A percentile compares a stretch with the other conserved stretches of the same genome.
Conservation (phyloP, 2,797 vertebrate genomes). For the Lepilemur septentrionalis region DNA sequence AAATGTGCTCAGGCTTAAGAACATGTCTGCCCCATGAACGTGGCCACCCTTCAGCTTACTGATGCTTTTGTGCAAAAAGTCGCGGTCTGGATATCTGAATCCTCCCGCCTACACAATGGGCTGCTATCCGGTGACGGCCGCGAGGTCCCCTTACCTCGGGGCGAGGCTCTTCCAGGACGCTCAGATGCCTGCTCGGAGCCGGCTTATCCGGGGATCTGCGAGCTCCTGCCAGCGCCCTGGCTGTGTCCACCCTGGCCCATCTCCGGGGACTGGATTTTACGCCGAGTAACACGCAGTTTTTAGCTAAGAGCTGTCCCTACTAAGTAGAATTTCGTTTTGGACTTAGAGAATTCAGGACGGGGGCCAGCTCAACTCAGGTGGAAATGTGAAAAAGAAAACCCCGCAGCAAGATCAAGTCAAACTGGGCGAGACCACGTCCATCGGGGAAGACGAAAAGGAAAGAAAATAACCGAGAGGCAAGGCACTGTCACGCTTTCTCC, state of each 20-base stretch:
- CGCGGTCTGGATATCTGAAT: slow-evolving; percentile 85
- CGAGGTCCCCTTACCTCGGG: slow-evolving; percentile 82
- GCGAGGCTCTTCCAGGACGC: slow-evolving; percentile 72
- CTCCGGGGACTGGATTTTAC: background rate
- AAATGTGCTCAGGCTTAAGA: background rate
- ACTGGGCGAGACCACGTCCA: background rate
- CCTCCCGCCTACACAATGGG: slow-evolving; percentile 78
- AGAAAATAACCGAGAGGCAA: background rate
- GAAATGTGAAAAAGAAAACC: background rate
- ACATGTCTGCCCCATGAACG: fast-evolving
- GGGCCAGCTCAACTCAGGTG: slow-evolving; percentile 79
- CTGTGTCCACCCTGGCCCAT: background rate
- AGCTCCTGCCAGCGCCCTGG: background rate
- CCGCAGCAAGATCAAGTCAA: background rate
- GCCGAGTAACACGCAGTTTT: fast-evolving
- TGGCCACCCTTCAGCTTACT: background rate
- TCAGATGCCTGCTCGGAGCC: background rate
- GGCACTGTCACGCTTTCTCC: fast-evolving
- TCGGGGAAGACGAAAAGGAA: background rate
- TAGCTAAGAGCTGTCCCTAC: background rate
- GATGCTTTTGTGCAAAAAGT: slow-evolving; percentile 68
- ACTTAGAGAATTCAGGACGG: slow-evolving; percentile 84
- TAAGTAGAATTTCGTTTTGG: background rate
- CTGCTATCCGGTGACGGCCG: slow-evolving; percentile 82
- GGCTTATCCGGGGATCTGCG: slow-evolving; percentile 21